phyloP scores from a whole-genome alignment of 2,888 invertebrate species.

The Sarcophaga subvicina region DNA sequence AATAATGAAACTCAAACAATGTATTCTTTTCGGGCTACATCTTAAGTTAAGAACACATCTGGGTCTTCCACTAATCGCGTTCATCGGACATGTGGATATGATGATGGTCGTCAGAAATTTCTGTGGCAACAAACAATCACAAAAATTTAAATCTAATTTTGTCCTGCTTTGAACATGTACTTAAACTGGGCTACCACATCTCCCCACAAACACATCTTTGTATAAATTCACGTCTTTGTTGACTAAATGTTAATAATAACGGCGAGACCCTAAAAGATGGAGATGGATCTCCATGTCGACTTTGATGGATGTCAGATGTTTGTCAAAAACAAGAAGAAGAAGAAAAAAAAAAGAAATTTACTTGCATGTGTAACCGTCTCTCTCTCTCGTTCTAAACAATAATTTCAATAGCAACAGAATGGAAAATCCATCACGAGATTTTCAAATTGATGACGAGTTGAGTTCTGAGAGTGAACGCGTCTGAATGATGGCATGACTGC shows the following conservation, averaged over 20 bases:
- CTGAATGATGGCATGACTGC: constrained; percentile 59
- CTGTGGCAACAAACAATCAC: background rate
- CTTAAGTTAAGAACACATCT: constrained; percentile 56
- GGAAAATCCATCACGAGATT: constrained; percentile 32
- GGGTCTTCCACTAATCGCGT: constrained; percentile 68
- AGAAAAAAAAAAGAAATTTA: constrained; percentile 2
- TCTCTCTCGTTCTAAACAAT: constrained; percentile 28
- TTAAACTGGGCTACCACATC: background rate
- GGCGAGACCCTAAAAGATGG: constrained; percentile 44
- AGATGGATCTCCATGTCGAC: constrained; percentile 72
- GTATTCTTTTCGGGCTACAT: background rate
- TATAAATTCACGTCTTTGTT: constrained; percentile 36
- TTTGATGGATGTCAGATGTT: constrained; percentile 80
- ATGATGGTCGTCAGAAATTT: constrained; percentile 25
- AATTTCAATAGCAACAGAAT: constrained; percentile 29
- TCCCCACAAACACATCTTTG: constrained; percentile 44
- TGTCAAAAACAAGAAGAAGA: constrained; percentile 75
- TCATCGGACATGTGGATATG: constrained; percentile 70
- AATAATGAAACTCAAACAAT: constrained; percentile 34
- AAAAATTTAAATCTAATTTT: constrained; percentile 58
- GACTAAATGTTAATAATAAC: constrained; percentile 1
- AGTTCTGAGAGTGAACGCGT: constrained; percentile 38
- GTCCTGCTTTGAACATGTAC: constrained; percentile 64
- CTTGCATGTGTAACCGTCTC: constrained; percentile 31
- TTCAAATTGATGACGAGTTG: constrained; percentile 68